Base-by-base conservation (phyloP, 2,113 vertebrate genomes). In the Lasiurus borealis region DNA sequence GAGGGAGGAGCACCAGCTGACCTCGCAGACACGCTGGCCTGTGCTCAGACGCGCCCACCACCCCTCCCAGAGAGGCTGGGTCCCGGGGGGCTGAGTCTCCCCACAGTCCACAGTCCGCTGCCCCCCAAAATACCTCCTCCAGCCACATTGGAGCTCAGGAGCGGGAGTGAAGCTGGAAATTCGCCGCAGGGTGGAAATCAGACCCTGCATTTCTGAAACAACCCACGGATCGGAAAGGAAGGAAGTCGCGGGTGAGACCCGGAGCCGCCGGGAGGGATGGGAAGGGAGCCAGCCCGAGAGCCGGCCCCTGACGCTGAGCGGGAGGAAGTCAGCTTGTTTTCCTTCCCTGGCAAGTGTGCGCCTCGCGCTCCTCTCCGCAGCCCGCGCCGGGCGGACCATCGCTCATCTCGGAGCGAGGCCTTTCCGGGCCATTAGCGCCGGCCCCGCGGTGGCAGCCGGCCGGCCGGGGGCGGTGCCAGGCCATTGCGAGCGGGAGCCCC, bases 371-470 rank as follows among this genome's bases (percentile, higher is more conserved):
- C 95, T 97, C 97, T 98, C 97, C 96, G 93, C 95, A 98, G 94
- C 97, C 98, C 97, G 92, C 97, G 95, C 95, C 81, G 71, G 91
- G 98, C 98, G 98, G 98, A 98, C 95, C 97, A 97, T 98, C 98
- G 98, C 98, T 98, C 98, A 98, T 98, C 98, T 98, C 97, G 97
- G 97, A 98, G 98, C 96, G 97, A 97, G 97, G 98, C 97, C 97
- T 98, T 98, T 98, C 98, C 98, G 98, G 98, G 97, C 97, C 97
- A 97, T 98, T 98, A 98, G 97, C 98, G 98, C 98, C 97, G 23
- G 87, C 96, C 94, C 96, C 97, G 96, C 95, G 96, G 93, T 96
- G 87, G 96, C 93, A 98, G 98, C 98, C 98, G 98, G 98, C 93
- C 98, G 97, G 97, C 80, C 97, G 98, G 96, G 95, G 92, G 97